Evolutionary conservation across 2,113 vertebrate species (phyloP), one percentile per base, ranked within the genome.

Genomic region (Myxocyprinus asiaticus): DNA sequence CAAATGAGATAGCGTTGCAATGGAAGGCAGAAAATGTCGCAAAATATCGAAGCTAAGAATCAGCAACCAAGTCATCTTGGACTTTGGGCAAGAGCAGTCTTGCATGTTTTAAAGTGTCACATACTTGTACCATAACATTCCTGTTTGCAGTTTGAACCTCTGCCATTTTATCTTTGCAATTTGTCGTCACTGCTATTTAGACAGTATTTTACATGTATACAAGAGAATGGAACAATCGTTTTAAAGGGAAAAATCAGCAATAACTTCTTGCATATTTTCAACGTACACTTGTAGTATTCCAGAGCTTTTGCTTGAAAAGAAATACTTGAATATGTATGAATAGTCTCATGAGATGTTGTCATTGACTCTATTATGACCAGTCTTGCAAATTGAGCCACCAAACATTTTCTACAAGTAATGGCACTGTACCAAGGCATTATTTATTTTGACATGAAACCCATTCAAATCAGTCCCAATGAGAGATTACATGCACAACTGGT

Each of bases 351-450:
- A 43, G 68, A 84, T 72, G 87, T 87, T 91, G 90, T 89, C 87
- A 89, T 88, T 84, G 77, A 86, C 77, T 82, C 79, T 87, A 85
- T 86, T 92, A 88, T 90, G 91, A 92, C 90, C 85, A 85, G 77
- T 90, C 88, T 92, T 93, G 92, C 91, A 93, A 89, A 88, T 93
- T 94, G 92, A 94, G 93, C 93, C 91, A 90, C 89, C 87, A 91
- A 91, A 87, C 89, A 81, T 92, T 91, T 91, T 89, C 89, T 91
- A 82, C 85, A 91, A 91, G 88, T 80, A 86, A 86, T 84, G 81
- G 88, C 87, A 89, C 88, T 90, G 88, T 87, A 89, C 84, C 85
- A 87, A 87, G 86, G 86, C 89, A 90, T 92, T 92, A 93, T 93
- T 93, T 92, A 92, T 94, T 93, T 88, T 88, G 83, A 91, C 89